phyloP scores from a whole-genome alignment of 2,888 invertebrate species.

The Drosophila formosana region DNA sequence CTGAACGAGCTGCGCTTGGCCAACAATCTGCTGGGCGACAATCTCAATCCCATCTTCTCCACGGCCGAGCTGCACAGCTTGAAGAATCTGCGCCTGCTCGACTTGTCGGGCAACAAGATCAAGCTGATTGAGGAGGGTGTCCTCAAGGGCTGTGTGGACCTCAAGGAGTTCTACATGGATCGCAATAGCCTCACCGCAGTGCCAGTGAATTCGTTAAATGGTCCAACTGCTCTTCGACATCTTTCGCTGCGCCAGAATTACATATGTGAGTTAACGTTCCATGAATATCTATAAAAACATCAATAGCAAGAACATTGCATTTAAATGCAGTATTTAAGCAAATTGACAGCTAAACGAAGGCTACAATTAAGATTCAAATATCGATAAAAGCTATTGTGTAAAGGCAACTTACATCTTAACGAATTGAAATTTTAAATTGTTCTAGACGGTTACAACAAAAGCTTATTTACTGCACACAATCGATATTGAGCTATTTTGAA shows the following conservation, averaged over 20 bases:
- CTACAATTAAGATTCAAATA: too few relatives aligned
- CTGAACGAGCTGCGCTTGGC: constrained; percentile 90
- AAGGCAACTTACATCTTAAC: too few relatives aligned
- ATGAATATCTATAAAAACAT: not conserved
- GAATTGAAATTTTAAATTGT: too few relatives aligned
- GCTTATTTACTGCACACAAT: too few relatives aligned
- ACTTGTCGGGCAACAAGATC: constrained; percentile 92
- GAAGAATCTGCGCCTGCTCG: constrained; percentile 89
- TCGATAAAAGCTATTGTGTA: too few relatives aligned
- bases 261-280: constrained; percentile 87
- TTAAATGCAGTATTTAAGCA: not conserved
- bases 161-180: constrained; percentile 92
- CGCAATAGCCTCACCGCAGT: constrained; percentile 91
- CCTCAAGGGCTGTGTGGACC: constrained; percentile 91
- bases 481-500: too few relatives aligned
- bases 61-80: constrained; percentile 93
- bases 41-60: constrained; percentile 95
- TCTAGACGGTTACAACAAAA: too few relatives aligned
- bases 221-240: constrained; percentile 90
- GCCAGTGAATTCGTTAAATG: constrained; percentile 92
- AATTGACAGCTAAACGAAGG: too few relatives aligned
- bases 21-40: constrained; percentile 95
- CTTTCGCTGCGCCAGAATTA: constrained; percentile 92
- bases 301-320: not conserved
- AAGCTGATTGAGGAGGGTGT: constrained; percentile 94